Evolutionary conservation across 2,888 invertebrate species (phyloP).

Genomic region (Chloromyia formosa): DNA sequence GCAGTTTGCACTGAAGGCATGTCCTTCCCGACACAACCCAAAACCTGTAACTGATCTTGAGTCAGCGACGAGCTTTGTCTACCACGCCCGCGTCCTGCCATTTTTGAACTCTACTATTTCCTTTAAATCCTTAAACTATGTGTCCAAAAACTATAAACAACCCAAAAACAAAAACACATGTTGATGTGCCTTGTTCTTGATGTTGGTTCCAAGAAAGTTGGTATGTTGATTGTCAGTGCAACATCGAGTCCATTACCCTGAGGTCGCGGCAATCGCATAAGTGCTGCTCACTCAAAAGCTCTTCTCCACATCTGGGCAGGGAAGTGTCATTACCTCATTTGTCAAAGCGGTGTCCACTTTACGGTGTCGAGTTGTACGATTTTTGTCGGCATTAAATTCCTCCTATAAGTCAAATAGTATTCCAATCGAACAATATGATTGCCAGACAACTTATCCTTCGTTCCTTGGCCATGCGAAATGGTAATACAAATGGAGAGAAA

Average conservation of each 20-base stretch:
- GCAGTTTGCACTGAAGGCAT: slow-evolving; percentile 66
- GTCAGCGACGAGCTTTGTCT: slow-evolving; percentile 60
- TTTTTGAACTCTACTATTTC: slow-evolving; percentile 46
- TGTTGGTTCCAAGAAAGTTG: neutral
- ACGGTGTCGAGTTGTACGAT: neutral
- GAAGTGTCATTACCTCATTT: slow-evolving; percentile 11
- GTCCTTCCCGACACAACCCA: slow-evolving; percentile 65
- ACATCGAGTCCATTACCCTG: neutral
- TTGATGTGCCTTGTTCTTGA: neutral
- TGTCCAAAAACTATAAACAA: neutral
- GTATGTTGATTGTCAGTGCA: neutral
- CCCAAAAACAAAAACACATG: neutral
- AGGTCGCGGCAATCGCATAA: neutral
- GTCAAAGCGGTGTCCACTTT: slow-evolving; percentile 13
- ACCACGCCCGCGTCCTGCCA: slow-evolving; percentile 61
- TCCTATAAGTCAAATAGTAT: neutral
- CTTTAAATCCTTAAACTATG: neutral
- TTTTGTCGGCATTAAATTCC: neutral
- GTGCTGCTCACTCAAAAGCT: neutral
- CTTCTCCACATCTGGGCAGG: neutral
- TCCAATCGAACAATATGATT: slow-evolving; percentile 56
- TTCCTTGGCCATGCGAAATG: slow-evolving; percentile 49
- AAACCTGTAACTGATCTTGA: slow-evolving; percentile 61
- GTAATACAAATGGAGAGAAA: slow-evolving; percentile 3
- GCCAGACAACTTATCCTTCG: slow-evolving; percentile 59